Percentiles rank a stretch among this genome's conserved stretches.
Conservation (phyloP, 2,113 vertebrate genomes). For the Cettia cetti region DNA sequence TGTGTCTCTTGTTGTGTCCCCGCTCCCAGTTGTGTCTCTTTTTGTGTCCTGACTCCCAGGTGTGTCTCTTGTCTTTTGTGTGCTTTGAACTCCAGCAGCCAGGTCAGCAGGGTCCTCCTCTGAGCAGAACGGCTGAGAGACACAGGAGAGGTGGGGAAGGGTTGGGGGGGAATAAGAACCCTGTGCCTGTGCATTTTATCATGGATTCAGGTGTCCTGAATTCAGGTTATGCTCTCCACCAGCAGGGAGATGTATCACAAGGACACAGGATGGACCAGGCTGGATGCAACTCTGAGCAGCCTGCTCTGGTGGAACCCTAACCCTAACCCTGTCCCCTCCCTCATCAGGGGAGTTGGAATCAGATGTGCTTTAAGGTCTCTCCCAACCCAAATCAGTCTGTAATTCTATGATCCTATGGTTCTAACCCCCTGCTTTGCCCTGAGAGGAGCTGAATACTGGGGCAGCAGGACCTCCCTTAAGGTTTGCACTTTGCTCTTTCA, state of each 20-base stretch:
- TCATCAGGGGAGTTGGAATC: neutral
- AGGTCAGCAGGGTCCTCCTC: neutral
- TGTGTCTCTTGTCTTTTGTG: neutral
- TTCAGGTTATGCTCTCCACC: neutral
- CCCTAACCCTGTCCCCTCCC: neutral
- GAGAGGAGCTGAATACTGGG: neutral
- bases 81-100: neutral
- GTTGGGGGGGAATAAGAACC: neutral
- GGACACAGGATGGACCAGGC: neutral
- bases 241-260: fast-evolving
- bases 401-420: neutral
- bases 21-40: neutral
- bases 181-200: neutral
- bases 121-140: neutral
- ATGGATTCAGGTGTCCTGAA: neutral
- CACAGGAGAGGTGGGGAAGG: neutral
- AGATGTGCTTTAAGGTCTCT: neutral
- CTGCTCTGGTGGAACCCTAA: neutral
- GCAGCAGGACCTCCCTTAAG: neutral
- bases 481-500: neutral
- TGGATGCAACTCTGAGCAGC: neutral
- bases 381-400: neutral
- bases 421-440: neutral
- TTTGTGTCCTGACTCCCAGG: neutral
- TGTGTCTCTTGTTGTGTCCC: neutral